phyloP scores from a whole-genome alignment of 2,888 invertebrate genomes.

The Caenorhabditis sp. region DNA sequence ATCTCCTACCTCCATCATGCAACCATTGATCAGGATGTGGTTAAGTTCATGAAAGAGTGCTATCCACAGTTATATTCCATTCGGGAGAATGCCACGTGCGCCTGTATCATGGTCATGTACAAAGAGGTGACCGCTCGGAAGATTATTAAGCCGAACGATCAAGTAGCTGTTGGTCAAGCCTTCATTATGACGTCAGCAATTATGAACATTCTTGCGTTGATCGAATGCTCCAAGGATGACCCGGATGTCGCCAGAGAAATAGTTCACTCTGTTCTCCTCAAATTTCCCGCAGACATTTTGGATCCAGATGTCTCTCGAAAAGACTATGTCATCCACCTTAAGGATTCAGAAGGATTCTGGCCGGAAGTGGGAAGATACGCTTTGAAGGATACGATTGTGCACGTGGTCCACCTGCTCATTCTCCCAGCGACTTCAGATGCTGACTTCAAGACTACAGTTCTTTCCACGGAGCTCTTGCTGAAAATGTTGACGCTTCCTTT shows the following conservation, averaged over 20 bases:
- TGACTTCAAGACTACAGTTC: not conserved
- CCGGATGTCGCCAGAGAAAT: not conserved
- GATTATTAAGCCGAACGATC: not conserved
- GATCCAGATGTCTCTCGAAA: conserved; percentile 14
- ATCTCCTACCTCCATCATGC: not conserved
- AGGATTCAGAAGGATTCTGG: conserved; percentile 17
- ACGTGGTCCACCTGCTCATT: conserved; percentile 1
- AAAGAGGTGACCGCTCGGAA: not conserved
- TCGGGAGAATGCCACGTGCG: not conserved
- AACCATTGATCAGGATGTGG: conserved; percentile 5
- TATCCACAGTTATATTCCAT: conserved; percentile 18
- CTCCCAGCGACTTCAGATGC: not conserved
- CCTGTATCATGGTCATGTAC: conserved; percentile 13
- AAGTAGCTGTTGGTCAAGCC: not conserved
- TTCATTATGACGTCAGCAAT: conserved; percentile 17
- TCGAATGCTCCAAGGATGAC: conserved; percentile 1
- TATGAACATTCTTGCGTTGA: conserved; percentile 4
- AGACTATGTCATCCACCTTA: conserved; percentile 17
- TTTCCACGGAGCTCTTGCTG: conserved; percentile 28
- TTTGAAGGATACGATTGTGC: not conserved
- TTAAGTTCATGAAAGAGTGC: conserved; percentile 6
- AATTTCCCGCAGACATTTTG: conserved; percentile 31
- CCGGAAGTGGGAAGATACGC: not conserved
- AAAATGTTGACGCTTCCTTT: conserved; percentile 25
- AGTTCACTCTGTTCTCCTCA: not conserved